Evolutionary conservation across 2,797 vertebrate species (phyloP), one percentile per base, ranked within the genome.

Genomic region (Sebastes glaucus): DNA sequence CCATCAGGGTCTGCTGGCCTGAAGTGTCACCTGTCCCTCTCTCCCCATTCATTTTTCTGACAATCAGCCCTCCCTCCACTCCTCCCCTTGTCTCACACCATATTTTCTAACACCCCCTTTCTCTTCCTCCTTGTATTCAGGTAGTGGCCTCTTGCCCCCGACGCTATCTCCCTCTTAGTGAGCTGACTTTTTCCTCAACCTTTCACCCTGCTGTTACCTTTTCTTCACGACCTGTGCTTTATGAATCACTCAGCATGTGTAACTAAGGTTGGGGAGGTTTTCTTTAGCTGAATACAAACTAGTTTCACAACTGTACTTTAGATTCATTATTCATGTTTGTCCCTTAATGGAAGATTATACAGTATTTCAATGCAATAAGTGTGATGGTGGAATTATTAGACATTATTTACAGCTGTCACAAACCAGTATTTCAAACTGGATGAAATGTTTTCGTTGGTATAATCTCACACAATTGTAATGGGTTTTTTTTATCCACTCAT

Each of bases 1-100:
- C 85, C 87, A 87, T 95, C 91, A 94, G 91, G 65, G 65, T 35
- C 33, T 35, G 33, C 71, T 64, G 56, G 82, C 79, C 74, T 84
- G 28, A 91, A 85, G 75, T 89, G 87, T 88, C 83, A 85, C 80
- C 82, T 76, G 56, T 77, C 82, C 59, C 67, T 88, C 70, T 76
- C 18, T 70, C 25, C 18, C 67, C 65, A 80, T 88, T 87, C n/a
- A 65, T 91, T 89, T 91, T 80, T 87, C 75, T 87, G 87, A 88
- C 81, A 80, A 52, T 85, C 80, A 83, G 38, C 57, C 74, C 71
- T 77, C 65, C 56, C 55, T 74, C 56, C 49, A 32, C 68, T 75
- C 65, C 27, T 74, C 69, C 73, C 52, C 52, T 66, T n/a, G 0
- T 71, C 63, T 69, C 38, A 35, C 35, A 82, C 35, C 52, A 20